Base-by-base conservation (phyloP, 2,888 invertebrate species). In the Caenorhabditis sulstoni region DNA sequence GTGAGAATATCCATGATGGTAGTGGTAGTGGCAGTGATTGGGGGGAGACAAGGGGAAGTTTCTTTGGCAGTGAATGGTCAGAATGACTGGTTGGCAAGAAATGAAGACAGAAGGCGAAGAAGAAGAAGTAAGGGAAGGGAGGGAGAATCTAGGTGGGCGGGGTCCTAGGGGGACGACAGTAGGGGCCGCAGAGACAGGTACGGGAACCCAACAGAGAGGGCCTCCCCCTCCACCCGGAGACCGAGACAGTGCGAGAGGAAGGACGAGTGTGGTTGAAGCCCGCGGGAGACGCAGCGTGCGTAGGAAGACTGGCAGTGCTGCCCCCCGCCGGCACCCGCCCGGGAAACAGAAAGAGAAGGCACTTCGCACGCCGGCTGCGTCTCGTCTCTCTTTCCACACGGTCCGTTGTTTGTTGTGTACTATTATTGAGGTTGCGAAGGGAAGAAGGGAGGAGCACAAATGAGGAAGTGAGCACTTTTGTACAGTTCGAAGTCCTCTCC, bases 171-270 rank as follows among this genome's bases (percentile, higher is more conserved):
- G 29, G 29, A 29, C 29, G 29, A 29, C 29, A 29, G 29, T 29
- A 11, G 41, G 41, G 65, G 65, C 58, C 74, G 74, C 64, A 50
- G 59, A 65, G 74, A 66, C 77, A 77, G 77, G 77, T 77, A 77
- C 77, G 77, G 77, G 77, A 77, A 77, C 65, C 70, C 77, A 16
- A n/a, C n/a, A n/a, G n/a, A n/a, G n/a, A 22, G 47, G 29, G 22
- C 41, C 16, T 22, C 47, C 59, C 61, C 12, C 41, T 50, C 45
- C 23, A 29, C 29, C 23, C 11, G 39, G 29, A 44, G 45, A 37
- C 1, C 70, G 70, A 29, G 29, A 29, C 29, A 29, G 29, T 29
- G 29, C 29, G 29, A 29, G 29, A 7, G 2, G 52, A 16, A 12
- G 20, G 23, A 70, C 35, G 67, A 18, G 58, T 12, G 18, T 16